Percentiles rank a stretch among this genome's conserved stretches.
Conservation (phyloP, 2,888 invertebrate species). For the Leucophora obtusa region DNA sequence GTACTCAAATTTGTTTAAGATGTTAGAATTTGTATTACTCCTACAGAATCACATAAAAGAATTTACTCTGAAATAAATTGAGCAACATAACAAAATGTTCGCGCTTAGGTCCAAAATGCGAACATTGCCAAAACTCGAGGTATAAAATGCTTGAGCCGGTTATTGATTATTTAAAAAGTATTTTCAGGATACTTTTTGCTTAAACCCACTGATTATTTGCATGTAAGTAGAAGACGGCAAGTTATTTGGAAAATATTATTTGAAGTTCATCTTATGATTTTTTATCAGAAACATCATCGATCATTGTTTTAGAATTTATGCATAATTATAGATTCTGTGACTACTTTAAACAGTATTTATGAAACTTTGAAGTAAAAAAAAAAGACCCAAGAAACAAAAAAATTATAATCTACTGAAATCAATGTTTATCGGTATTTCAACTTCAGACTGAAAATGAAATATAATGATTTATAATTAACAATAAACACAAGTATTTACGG, state of each 20-base stretch:
- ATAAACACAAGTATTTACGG: slow-evolving; percentile 41
- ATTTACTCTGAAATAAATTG: too few relatives aligned
- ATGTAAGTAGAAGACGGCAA: not conserved
- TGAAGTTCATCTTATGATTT: not conserved
- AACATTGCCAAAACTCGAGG: too few relatives aligned
- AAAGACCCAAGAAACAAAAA: slow-evolving; percentile 11
- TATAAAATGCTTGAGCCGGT: too few relatives aligned
- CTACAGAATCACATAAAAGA: too few relatives aligned
- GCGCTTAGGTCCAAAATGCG: too few relatives aligned
- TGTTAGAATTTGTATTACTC: too few relatives aligned
- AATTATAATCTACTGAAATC: slow-evolving; percentile 7
- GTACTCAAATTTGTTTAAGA: too few relatives aligned
- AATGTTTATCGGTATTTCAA: slow-evolving; percentile 28
- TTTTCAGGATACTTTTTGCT: too few relatives aligned
- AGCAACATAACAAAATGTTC: too few relatives aligned
- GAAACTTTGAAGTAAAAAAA: slow-evolving; percentile 7
- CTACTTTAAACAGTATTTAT: slow-evolving; percentile 29
- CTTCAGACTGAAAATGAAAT: not conserved
- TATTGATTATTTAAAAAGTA: too few relatives aligned
- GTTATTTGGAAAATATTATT: slow-evolving; percentile 12
- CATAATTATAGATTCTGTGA: slow-evolving; percentile 36
- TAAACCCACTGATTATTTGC: too few relatives aligned
- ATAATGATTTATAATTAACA: slow-evolving; percentile 42
- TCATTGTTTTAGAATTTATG: slow-evolving; percentile 39
- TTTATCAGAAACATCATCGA: slow-evolving; percentile 29